Base-by-base conservation (phyloP, 2,113 vertebrate species). In the Entomyzon cyanotis region DNA sequence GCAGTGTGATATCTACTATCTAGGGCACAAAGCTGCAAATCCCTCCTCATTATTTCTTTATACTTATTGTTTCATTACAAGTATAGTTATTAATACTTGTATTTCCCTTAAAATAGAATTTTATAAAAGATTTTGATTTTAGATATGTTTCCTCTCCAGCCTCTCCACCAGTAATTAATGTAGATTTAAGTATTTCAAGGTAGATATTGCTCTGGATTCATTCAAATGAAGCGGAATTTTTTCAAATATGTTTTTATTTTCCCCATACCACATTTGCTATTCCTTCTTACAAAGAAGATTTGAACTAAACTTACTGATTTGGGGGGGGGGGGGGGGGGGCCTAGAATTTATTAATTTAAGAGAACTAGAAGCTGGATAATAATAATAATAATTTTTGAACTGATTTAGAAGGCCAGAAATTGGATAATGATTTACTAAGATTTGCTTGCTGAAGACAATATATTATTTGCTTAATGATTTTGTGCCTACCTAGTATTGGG, bases 231-330 rank as follows among this genome's bases (percentile, higher is more conserved):
- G 27, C 2, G 84, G 75, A 56, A 1, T 53, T 73, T 65, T 42
- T 50, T 37, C 2, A 50, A 24, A 59, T 60, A 52, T 56, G 1
- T 12, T 74, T 64, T 70, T 15, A 35, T 75, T 85, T 82, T 70
- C 28, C 56, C 24, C 11, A 41, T 12, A 37, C 2, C 1, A 2
- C 9, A 20, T 65, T 78, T 10, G 4, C 4, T 35, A 5, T 58
- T 84, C 9, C 10, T 78, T 30, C 13, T 69, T 77, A 47, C 9
- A 21, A 24, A 52, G 14, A 53, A 52, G n/a, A 46, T 62, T 49
- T 74, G 52, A 78, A 82, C 8, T 49, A 37, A 20, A 69, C 9
- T 49, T 39, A 39, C 11, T 39, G 39, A 39, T 39, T 39, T 39
- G 11, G 9, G 39, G 39, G 39, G 39, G 39, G 39, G 37, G 37